phyloP scores from a whole-genome alignment of 2,113 vertebrate species.

The Heteronetta atricapilla region DNA sequence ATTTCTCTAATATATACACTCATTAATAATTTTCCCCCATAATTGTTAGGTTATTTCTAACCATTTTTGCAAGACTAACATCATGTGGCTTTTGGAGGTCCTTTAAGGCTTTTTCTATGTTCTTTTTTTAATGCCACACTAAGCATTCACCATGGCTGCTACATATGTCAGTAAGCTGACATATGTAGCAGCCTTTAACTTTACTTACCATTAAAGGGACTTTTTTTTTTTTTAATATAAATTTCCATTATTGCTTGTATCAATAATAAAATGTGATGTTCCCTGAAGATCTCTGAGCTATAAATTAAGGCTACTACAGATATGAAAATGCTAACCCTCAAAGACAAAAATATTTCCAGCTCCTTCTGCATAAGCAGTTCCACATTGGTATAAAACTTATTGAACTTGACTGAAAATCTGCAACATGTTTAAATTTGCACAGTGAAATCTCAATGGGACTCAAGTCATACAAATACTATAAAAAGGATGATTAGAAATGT shows the following conservation, averaged over 20 bases:
- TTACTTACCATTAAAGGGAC: background rate
- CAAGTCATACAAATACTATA: background rate
- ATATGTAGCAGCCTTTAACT: too few relatives aligned
- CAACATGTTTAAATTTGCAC: background rate
- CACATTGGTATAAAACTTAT: fast-evolving
- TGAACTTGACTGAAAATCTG: background rate
- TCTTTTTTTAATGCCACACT: background rate
- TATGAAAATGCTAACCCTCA: background rate
- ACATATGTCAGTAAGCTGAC: too few relatives aligned
- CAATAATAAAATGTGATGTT: background rate
- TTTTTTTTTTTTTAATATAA: background rate
- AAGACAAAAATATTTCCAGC: background rate
- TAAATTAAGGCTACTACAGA: background rate
- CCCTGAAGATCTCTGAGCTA: background rate
- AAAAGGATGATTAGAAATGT: background rate
- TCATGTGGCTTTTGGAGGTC: background rate
- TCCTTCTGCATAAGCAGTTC: too few relatives aligned
- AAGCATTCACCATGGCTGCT: background rate
- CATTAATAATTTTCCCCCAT: background rate
- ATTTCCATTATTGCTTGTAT: background rate
- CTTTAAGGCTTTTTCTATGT: background rate
- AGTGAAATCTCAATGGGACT: background rate
- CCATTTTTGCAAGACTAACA: background rate
- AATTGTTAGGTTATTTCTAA: background rate
- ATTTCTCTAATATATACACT: conserved; percentile 42